A percentile compares a stretch with the other conserved stretches of the same genome.
These are phyloP conservation scores for Sturnus vulgaris DNA, from an alignment of 2,113 vertebrate species.

Conservation along the genomic window DNA sequence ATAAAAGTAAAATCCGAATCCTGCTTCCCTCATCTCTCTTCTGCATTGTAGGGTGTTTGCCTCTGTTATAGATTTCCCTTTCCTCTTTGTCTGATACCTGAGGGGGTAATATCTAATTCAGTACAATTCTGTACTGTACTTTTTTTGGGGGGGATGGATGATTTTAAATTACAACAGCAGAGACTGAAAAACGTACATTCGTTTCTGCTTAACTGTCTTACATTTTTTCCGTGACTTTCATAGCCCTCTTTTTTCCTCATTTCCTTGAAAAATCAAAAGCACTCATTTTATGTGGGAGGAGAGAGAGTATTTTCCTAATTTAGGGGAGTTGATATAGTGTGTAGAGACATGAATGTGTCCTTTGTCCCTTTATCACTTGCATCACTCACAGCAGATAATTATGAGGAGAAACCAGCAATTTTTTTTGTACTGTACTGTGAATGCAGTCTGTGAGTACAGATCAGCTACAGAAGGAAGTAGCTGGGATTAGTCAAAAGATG, in stretches of 20 bases:
- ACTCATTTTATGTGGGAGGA: neutral
- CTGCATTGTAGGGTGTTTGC: neutral
- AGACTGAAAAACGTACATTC: neutral
- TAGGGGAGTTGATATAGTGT: neutral
- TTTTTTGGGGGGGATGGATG: neutral
- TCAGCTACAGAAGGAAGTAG: neutral
- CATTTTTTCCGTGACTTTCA: neutral
- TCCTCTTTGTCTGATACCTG: neutral
- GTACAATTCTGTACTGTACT: neutral
- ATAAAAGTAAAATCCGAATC: neutral
- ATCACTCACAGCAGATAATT: neutral
- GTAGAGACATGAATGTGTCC: neutral
- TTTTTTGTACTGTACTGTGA: neutral
- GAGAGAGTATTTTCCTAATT: neutral
- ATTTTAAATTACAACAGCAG: neutral
- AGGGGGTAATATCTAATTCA: neutral
- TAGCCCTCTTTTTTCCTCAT: neutral
- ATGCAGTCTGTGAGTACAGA: neutral
- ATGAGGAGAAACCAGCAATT: neutral
- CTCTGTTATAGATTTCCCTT: neutral
- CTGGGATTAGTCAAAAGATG: neutral
- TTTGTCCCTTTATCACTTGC: conserved; percentile 11
- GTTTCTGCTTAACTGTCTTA: neutral
- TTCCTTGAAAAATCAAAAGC: neutral
- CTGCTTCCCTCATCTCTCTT: neutral